Evolutionary conservation across 2,888 invertebrate species (phyloP).

Genomic region (Piscicola geometra): DNA sequence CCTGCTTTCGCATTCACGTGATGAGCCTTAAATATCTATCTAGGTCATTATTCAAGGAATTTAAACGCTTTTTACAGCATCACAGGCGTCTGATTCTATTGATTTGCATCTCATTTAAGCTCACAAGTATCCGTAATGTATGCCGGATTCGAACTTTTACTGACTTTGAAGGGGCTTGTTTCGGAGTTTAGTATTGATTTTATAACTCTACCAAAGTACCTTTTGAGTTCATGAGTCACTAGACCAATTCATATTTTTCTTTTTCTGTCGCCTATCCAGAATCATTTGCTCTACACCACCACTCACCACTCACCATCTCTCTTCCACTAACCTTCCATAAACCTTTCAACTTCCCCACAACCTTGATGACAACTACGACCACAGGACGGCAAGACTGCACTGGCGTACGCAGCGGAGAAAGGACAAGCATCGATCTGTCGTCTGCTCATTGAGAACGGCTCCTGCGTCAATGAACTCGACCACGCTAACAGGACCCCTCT

Average conservation of each 20-base stretch:
- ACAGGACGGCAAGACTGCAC: slow-evolving; percentile 35
- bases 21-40: background rate
- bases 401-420: slow-evolving; percentile 33
- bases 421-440: slow-evolving; percentile 38
- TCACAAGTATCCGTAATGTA: no score
- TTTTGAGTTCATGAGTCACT: background rate
- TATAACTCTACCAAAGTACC: background rate
- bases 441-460: slow-evolving; percentile 35
- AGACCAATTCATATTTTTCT: background rate
- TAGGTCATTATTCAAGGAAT: slow-evolving; percentile 4
- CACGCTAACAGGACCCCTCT: slow-evolving; percentile 30
- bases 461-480: slow-evolving; percentile 36
- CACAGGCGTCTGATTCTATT: background rate
- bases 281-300: no score
- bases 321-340: no score
- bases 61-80: background rate
- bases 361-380: no score
- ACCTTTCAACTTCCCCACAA: no score
- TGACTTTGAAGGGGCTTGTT: no score
- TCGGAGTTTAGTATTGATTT: no score
- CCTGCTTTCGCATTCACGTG: background rate
- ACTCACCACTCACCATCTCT: no score
- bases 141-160: no score
- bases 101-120: no score
- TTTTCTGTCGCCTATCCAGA: no score